Conservation (phyloP, 1,140 invertebrate species). For the Drosophila burlai region DNA sequence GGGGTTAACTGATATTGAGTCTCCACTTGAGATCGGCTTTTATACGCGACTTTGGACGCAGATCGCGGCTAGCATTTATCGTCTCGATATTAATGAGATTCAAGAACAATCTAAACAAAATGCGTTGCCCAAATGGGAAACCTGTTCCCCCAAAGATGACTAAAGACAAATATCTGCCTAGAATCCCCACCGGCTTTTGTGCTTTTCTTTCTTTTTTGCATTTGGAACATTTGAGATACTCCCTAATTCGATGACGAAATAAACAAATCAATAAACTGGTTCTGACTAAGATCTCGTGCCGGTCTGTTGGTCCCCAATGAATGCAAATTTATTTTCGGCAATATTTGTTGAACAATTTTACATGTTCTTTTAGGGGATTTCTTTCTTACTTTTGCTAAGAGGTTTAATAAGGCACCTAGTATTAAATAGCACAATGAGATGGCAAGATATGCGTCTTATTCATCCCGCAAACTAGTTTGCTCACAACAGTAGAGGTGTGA, state of each 20-base stretch:
- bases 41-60: slow-evolving; percentile 33
- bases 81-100: slow-evolving; percentile 70
- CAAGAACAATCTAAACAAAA: slow-evolving; percentile 68
- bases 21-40: slow-evolving; percentile 11
- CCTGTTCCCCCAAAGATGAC: slow-evolving; percentile 30
- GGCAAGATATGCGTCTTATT: not conserved
- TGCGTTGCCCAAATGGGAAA: slow-evolving; percentile 38
- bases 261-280: slow-evolving; percentile 36
- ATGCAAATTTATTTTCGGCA: slow-evolving; percentile 32
- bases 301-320: slow-evolving; percentile 14
- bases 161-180: slow-evolving; percentile 23
- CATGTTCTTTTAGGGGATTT: slow-evolving; percentile 24
- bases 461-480: slow-evolving; percentile 16
- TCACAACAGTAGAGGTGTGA: slow-evolving; percentile 22
- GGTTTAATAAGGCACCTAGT: slow-evolving; percentile 12
- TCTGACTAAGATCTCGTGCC: slow-evolving; percentile 28
- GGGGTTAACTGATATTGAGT: slow-evolving; percentile 51
- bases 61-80: slow-evolving; percentile 49
- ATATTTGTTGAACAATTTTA: slow-evolving; percentile 22
- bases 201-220: slow-evolving; percentile 19
- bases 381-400: slow-evolving; percentile 10
- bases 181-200: slow-evolving; percentile 25
- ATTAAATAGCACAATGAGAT: slow-evolving; percentile 20
- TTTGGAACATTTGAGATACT: slow-evolving; percentile 14
- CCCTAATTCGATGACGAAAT: slow-evolving; percentile 35